Evolutionary conservation across 92 coral and sea anemone species (phyloP).

Genomic region (Zoanthus sansibaricus): DNA sequence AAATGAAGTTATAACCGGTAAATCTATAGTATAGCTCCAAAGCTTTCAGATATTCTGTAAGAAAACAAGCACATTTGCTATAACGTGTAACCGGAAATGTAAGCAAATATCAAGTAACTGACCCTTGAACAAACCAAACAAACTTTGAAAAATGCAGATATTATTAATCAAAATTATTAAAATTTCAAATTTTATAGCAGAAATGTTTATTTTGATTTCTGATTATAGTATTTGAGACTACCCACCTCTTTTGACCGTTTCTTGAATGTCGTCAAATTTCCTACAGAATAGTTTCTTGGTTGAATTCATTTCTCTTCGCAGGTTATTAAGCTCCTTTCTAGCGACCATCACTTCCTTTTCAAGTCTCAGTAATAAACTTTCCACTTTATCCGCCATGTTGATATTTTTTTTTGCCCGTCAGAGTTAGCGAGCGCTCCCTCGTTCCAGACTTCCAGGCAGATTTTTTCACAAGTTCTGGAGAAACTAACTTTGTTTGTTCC

Average conservation of each 20-base stretch:
- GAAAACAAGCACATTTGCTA: background rate
- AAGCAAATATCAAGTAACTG: constrained; percentile 1
- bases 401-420: constrained; percentile 1
- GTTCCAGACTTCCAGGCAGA: constrained; percentile 35
- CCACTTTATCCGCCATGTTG: constrained; percentile 51
- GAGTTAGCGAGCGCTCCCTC: constrained; percentile 18
- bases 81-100: constrained; percentile 43
- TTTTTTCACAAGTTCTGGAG: background rate
- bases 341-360: constrained; percentile 62
- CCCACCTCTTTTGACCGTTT: constrained; percentile 49
- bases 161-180: background rate
- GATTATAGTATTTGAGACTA: too few species aligned
- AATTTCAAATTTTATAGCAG: background rate
- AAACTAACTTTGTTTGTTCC: background rate
- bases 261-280: constrained; percentile 60
- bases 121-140: constrained; percentile 25
- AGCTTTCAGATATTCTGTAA: background rate
- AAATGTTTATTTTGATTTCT: background rate
- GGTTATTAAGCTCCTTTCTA: constrained; percentile 67
- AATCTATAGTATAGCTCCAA: background rate
- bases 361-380: constrained; percentile 29
- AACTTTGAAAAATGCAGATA: background rate
- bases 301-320: constrained; percentile 63
- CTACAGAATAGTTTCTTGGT: constrained; percentile 61
- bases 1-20: background rate